A percentile compares a stretch with the other conserved stretches of the same genome.
Evolutionary conservation across 2,888 invertebrate species (phyloP).

Genomic region (Hydraecia micacea): DNA sequence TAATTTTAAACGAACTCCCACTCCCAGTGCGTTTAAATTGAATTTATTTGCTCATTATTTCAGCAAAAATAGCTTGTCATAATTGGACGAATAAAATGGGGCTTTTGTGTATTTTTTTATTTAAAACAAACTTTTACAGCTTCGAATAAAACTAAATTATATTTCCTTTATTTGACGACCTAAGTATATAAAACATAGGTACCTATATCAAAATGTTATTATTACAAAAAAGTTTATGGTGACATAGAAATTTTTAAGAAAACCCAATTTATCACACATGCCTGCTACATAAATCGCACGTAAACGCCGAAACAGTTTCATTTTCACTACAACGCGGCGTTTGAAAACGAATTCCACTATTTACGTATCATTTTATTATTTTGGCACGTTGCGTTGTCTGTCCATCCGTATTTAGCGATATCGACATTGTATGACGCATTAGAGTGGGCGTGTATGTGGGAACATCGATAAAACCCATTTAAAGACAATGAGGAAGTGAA

Average conservation of each 20-base stretch:
- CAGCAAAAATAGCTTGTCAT: conserved; percentile 25
- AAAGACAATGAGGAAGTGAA: conserved; percentile 62
- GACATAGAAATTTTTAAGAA: conserved; percentile 19
- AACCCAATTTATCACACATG: conserved; percentile 16
- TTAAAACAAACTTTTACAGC: not conserved
- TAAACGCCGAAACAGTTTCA: conserved; percentile 31
- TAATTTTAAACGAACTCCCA: not conserved
- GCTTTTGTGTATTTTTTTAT: conserved; percentile 1
- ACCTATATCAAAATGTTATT: conserved; percentile 3
- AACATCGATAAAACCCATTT: conserved; percentile 65
- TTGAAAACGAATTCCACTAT: conserved; percentile 61
- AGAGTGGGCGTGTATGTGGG: conserved; percentile 65
- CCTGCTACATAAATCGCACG: conserved; percentile 23
- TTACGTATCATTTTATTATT: conserved; percentile 66
- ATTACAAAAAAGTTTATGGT: not conserved
- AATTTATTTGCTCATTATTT: conserved; percentile 41
- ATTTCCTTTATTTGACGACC: conserved; percentile 26
- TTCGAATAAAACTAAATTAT: conserved; percentile 15
- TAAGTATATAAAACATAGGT: not conserved
- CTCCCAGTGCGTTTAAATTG: conserved; percentile 18
- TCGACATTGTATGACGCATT: conserved; percentile 64
- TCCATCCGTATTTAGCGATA: conserved; percentile 63
- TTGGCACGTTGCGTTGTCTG: conserved; percentile 55
- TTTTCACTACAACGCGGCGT: conserved; percentile 41
- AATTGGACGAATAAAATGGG: conserved; percentile 4